Conservation (phyloP, 2,113 vertebrate genomes). For the Furnarius figulus region DNA sequence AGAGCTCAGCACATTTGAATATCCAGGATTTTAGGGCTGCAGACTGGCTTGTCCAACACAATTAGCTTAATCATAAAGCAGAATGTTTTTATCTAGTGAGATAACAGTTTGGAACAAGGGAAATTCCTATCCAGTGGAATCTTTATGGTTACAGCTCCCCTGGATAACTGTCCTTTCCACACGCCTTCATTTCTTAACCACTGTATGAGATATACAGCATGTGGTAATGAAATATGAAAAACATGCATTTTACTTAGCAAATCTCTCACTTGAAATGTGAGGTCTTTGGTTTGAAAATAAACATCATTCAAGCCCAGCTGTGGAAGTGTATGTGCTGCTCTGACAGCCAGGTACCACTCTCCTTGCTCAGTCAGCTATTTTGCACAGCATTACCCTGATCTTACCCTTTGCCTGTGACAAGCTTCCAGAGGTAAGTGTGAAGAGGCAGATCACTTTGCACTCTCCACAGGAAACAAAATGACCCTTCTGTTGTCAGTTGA, state of each 20-base stretch:
- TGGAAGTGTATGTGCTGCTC: not conserved
- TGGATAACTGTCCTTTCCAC: not conserved
- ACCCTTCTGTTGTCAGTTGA: not conserved
- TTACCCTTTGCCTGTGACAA: not conserved
- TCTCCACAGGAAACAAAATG: not conserved
- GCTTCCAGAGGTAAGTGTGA: slow-evolving; percentile 22
- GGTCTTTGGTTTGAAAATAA: not conserved
- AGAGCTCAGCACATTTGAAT: slow-evolving; percentile 44
- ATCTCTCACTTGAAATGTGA: not conserved
- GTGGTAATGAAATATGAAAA: slow-evolving; percentile 25
- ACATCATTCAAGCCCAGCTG: not conserved
- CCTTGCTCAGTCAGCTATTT: not conserved
- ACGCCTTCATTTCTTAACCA: slow-evolving; percentile 3
- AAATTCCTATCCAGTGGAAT: slow-evolving; percentile 14
- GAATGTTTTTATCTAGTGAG: slow-evolving; percentile 37
- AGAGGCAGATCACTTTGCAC: slow-evolving; percentile 17
- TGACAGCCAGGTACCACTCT: not conserved
- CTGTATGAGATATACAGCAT: not conserved
- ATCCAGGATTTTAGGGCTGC: not conserved
- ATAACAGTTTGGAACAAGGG: slow-evolving; percentile 12
- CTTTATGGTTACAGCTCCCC: not conserved
- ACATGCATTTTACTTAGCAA: not conserved
- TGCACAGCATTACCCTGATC: not conserved
- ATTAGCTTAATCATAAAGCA: slow-evolving; percentile 47
- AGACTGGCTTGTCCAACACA: slow-evolving; percentile 12